phyloP scores from a whole-genome alignment of 2,888 invertebrate genomes.

The Molanna angustata region DNA sequence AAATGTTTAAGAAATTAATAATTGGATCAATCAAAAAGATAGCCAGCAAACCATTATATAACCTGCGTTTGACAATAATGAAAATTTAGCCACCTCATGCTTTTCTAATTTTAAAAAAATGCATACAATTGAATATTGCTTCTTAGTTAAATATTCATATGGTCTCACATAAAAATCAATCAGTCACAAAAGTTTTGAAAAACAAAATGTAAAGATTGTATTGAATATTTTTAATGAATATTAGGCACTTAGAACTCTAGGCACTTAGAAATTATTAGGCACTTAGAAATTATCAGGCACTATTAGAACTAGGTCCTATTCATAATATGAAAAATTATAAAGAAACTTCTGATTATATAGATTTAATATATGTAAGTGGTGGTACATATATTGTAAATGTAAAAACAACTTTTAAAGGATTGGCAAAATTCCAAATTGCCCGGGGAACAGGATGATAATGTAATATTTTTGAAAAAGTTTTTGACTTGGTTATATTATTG shows the following conservation, averaged over 20 bases:
- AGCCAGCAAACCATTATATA: neutral
- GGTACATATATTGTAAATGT: neutral
- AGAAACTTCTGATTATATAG: neutral
- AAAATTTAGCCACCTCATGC: neutral
- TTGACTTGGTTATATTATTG: neutral
- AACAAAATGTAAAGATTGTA: neutral
- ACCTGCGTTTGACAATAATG: neutral
- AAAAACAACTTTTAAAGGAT: neutral
- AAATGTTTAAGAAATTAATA: neutral
- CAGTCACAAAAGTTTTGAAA: neutral
- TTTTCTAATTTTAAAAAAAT: neutral
- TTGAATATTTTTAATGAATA: neutral
- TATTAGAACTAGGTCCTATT: neutral
- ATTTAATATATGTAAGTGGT: neutral
- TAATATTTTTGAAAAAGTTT: neutral
- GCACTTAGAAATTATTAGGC: too few species aligned
- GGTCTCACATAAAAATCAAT: neutral
- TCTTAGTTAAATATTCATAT: neutral
- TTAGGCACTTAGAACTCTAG: too few species aligned
- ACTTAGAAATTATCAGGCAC: neutral
- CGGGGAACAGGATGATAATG: neutral
- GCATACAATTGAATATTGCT: neutral
- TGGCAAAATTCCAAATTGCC: neutral
- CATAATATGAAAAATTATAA: neutral
- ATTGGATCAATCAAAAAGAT: neutral